A percentile compares a stretch with the other conserved stretches of the same genome.
These are phyloP conservation scores for Unio pictorum DNA, from an alignment of 2,888 invertebrate species.

Conservation along the genomic window DNA sequence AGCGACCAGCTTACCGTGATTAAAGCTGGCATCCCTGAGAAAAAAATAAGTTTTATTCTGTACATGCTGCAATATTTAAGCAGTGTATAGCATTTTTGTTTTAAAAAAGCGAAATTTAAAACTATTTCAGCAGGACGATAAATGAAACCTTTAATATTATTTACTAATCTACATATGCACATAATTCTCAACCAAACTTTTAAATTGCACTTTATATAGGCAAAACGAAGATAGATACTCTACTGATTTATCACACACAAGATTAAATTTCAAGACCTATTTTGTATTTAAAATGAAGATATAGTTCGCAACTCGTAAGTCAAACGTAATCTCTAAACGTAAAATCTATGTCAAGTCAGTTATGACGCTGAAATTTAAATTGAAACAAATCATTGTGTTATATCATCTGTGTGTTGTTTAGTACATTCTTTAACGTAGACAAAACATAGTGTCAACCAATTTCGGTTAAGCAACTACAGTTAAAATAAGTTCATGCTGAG, in stretches of 20 bases:
- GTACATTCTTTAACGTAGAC: no score
- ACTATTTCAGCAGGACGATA: no score
- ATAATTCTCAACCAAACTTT: background rate
- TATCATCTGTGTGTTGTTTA: no score
- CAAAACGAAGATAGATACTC: background rate
- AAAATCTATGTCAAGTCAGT: background rate
- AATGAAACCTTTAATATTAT: no score
- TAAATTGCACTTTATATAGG: background rate
- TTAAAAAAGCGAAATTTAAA: no score
- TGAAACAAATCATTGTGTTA: background rate
- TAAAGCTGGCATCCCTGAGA: constrained; percentile 73
- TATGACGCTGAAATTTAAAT: background rate
- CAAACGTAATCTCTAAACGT: background rate
- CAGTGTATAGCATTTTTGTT: no score
- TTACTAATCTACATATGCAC: no score
- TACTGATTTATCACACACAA: background rate
- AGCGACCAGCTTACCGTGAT: constrained; percentile 73
- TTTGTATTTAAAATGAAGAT: background rate
- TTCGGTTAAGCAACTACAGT: no score
- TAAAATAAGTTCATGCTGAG: no score
- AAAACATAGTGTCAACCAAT: no score
- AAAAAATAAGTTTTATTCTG: background rate
- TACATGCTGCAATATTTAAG: no score
- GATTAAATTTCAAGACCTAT: background rate
- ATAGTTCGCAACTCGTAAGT: background rate